A percentile compares a stretch with the other conserved stretches of the same genome.
These are phyloP conservation scores for Megalops cyprinoides DNA, from an alignment of 2,797 vertebrate species.

Conservation along the genomic window DNA sequence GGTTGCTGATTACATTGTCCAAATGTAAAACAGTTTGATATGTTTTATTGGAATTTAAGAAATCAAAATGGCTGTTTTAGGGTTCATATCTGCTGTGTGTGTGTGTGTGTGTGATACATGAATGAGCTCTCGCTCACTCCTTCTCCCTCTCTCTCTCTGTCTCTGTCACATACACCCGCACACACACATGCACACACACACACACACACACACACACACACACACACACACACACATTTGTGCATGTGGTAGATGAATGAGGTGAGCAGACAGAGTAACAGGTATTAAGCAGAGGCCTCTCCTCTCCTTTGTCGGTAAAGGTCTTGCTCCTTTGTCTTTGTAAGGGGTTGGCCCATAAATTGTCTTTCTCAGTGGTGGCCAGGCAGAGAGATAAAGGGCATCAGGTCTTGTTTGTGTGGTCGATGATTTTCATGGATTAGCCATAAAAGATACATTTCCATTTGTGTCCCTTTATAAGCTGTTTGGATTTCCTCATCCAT, in stretches of 20 bases:
- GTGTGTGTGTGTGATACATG: not conserved
- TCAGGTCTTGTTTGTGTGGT: not conserved
- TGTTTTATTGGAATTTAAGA: not conserved
- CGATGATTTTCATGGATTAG: not conserved
- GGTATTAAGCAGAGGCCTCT: not conserved
- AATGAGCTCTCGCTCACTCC: not conserved
- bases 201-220: not conserved
- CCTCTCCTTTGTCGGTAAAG: not conserved
- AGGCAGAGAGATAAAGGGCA: not conserved
- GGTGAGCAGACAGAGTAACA: not conserved
- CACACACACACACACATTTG: not conserved
- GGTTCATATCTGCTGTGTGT: not conserved
- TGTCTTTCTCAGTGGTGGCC: not conserved
- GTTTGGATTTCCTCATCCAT: not conserved
- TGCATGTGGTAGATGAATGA: not conserved
- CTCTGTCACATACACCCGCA: not conserved
- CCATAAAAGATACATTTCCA: not conserved
- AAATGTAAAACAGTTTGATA: not conserved
- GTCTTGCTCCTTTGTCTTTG: not conserved
- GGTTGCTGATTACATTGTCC: no score
- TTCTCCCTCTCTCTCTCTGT: not conserved
- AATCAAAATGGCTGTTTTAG: not conserved
- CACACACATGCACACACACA: not conserved
- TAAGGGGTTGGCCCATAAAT: conserved; percentile 3
- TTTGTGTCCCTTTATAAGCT: not conserved